A percentile compares a stretch with the other conserved stretches of the same genome.
Evolutionary conservation across 2,888 invertebrate species (phyloP).

Genomic region (Macropis europaea): DNA sequence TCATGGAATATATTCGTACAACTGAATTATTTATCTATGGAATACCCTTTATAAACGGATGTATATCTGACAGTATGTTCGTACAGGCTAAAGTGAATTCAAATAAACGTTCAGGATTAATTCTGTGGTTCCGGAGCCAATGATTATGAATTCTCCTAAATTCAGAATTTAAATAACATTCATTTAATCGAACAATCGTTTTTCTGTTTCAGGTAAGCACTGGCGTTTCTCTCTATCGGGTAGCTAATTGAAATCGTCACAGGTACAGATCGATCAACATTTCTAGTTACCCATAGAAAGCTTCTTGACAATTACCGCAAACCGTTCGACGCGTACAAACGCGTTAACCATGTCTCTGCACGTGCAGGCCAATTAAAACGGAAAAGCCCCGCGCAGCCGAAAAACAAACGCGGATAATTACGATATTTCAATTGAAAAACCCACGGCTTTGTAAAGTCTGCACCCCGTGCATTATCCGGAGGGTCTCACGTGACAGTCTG

Average conservation of each 20-base stretch:
- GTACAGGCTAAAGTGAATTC: no score
- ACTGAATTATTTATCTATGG: no score
- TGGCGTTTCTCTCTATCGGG: conserved; percentile 2
- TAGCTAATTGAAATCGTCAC: conserved; percentile 23
- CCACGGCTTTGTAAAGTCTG: conserved; percentile 6
- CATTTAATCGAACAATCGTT: background rate
- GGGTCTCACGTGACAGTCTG: conserved; percentile 38
- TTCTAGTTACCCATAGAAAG: background rate
- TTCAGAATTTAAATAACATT: background rate
- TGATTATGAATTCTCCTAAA: no score
- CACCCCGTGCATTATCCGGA: conserved; percentile 24
- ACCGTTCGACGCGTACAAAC: background rate
- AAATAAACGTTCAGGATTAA: no score
- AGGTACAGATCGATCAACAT: conserved; percentile 31
- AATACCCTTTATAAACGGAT: no score
- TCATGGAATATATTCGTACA: no score
- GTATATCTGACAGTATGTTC: no score
- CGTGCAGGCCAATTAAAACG: background rate
- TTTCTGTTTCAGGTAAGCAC: conserved; percentile 73
- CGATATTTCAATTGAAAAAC: conserved; percentile 8
- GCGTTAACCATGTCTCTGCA: background rate
- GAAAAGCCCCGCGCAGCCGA: no score
- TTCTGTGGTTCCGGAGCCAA: no score
- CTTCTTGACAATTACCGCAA: background rate
- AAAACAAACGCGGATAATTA: conserved; percentile 1